Base-by-base conservation (phyloP, 2,797 vertebrate genomes). In the Mus minutoides region DNA sequence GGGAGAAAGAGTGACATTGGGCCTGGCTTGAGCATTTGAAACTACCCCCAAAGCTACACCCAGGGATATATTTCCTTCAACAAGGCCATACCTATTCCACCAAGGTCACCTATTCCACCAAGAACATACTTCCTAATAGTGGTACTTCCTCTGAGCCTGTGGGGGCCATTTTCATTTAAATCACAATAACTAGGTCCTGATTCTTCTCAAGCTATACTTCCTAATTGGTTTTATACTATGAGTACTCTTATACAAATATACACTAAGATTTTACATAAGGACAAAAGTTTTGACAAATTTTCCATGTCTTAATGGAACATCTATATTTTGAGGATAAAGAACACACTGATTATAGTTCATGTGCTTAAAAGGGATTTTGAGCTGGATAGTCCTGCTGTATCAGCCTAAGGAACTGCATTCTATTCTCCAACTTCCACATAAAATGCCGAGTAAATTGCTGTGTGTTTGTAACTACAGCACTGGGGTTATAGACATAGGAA, bases 201-300 rank as follows among this genome's bases (percentile, higher is more conserved):
- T 49, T 91, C 26, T 94, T 78, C 86, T 46, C 94, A 93, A 13
- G 93, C 26, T 96, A 60, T 96, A 10, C 26, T 92, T 17, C 14
- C 16, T 84, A 92, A 77, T 75, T 95, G 58, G 24, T 90, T 89
- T 93, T 82, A 67, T 49, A 77, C 37, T 71, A 71, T 43, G 13
- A 85, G 37, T 92, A 88, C 88, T 94, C 83, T 71, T 24, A 77
- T 40, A 29, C 69, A 54, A 52, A 21, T n/a, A 79, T 54, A 21
- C 17, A 52, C 76, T 62, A 73, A 22, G 46, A 3, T 16, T 67
- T 94, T 86, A 86, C 11, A 71, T 43, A 92, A 80, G n/a, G 88
- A 21, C 17, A 94, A 56, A 85, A 85, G 14, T 49, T 9, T 73
- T 37, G 56, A 5, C 52, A 31, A 64, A 31, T 73, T 93, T 89